phyloP scores from a whole-genome alignment of 2,113 vertebrate species.

The Limnothrissa miodon region DNA sequence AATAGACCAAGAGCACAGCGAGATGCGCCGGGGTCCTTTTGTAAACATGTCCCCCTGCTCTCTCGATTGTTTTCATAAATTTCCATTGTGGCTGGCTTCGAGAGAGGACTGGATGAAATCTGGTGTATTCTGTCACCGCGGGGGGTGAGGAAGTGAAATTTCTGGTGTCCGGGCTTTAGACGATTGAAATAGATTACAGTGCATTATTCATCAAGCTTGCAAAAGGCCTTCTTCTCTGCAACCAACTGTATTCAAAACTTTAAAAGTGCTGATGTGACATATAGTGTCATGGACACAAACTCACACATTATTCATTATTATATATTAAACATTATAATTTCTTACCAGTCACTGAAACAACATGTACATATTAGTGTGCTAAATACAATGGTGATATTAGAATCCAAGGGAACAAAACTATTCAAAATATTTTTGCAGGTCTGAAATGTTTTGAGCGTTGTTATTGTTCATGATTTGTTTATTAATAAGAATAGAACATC shows the following conservation, averaged over 20 bases:
- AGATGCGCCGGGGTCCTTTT: neutral
- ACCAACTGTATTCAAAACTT: neutral
- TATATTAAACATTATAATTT: no score
- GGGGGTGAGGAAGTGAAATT: conserved; percentile 25
- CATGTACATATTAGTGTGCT: neutral
- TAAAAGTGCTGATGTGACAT: neutral
- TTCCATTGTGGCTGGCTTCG: neutral
- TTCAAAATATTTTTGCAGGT: no score
- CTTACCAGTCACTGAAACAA: no score
- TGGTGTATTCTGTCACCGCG: conserved; percentile 13
- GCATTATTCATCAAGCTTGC: conserved; percentile 27
- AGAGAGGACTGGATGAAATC: conserved; percentile 13
- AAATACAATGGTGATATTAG: no score
- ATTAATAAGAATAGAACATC: neutral
- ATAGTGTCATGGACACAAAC: neutral
- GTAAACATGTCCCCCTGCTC: neutral
- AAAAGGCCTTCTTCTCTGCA: conserved; percentile 5
- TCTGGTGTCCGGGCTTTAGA: conserved; percentile 36
- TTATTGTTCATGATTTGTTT: neutral
- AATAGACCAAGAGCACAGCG: neutral
- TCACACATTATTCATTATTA: neutral
- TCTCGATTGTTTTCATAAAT: conserved; percentile 19
- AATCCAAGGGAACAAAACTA: no score
- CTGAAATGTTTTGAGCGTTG: no score
- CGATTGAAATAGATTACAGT: conserved; percentile 24